Base-by-base conservation (phyloP, 2,888 invertebrate species). In the Microchrysa polita region DNA sequence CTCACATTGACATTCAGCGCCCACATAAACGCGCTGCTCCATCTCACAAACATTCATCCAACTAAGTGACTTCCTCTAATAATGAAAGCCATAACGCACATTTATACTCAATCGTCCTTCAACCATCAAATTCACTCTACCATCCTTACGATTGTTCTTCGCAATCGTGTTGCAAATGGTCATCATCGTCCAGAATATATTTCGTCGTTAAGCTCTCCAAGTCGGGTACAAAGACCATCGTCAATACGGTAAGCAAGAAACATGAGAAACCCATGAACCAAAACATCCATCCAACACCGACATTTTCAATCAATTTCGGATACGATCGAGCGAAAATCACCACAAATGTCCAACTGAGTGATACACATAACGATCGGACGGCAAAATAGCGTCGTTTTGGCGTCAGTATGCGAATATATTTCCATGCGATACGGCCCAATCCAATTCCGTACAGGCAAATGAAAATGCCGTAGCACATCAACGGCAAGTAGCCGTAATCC, bases 271-370 rank as follows among this genome's bases (percentile, higher is more conserved):
- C 88, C 82, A 93, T 94, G 74, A 91, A 83, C 85, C 88, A 90
- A 77, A 93, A 89, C 0, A 91, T 88, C 81, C 88, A 88, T 1
- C 89, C 89, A 14, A 87, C 84, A n/a, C 88, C 88, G 0, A 90
- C 84, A 59, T 81, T 77, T 2, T 83, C 83, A 0, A 87, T 83
- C 78, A 93, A 83, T 74, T 89, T 88, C 77, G 89, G 88, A 65
- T 91, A 92, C 22, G 89, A 80, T 75, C 88, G 88, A 0, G 90
- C 90, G 0, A 89, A 89, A 0, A 85, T 82, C 79, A 92, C 92
- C 0, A 91, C 90, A n/a, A 90, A 82, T 14, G 87, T 84, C 92
- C 92, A 92, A 78, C 91, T 92, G 69, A 89, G 23, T 22, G 76
- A 67, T 60, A 60, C 57, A 23, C 73, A 74, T 23, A 77, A 42